Evolutionary conservation across 2,113 vertebrate species (phyloP).

Genomic region (Archilochus colubris): DNA sequence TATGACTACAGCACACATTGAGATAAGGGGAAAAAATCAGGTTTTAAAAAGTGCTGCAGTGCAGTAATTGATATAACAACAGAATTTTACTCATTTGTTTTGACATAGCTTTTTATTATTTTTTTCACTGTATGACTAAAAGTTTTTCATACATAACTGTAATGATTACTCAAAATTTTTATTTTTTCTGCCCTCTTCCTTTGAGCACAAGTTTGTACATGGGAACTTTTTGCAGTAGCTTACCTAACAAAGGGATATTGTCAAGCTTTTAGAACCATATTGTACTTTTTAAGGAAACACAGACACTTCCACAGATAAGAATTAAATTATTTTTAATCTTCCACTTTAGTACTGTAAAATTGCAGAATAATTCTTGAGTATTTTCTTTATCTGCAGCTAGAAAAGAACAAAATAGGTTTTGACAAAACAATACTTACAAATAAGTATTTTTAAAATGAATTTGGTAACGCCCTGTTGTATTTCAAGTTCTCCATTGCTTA

Average conservation of each 20-base stretch:
- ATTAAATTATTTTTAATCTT: constrained; percentile 3
- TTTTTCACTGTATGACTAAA: constrained; percentile 25
- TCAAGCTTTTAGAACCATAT: not conserved
- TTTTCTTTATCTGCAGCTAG: constrained; percentile 49
- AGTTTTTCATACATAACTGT: not conserved
- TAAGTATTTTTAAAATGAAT: constrained; percentile 40
- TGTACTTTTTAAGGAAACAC: not conserved
- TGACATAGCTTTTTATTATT: not conserved
- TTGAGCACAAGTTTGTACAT: not conserved
- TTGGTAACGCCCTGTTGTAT: not conserved
- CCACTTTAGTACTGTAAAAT: constrained; percentile 32
- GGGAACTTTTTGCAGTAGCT: not conserved
- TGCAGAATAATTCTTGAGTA: constrained; percentile 35
- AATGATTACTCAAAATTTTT: not conserved
- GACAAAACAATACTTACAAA: constrained; percentile 41
- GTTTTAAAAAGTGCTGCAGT: not conserved
- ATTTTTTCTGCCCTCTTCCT: not conserved
- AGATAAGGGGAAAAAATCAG: not conserved
- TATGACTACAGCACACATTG: not conserved
- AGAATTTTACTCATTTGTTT: not conserved
- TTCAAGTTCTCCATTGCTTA: constrained; percentile 9
- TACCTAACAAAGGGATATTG: not conserved
- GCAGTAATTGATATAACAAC: not conserved
- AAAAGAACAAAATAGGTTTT: constrained; percentile 48
- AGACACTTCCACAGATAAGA: not conserved